phyloP scores from a whole-genome alignment of 1,140 invertebrate species.

The Dinothrombium tinctorium region DNA sequence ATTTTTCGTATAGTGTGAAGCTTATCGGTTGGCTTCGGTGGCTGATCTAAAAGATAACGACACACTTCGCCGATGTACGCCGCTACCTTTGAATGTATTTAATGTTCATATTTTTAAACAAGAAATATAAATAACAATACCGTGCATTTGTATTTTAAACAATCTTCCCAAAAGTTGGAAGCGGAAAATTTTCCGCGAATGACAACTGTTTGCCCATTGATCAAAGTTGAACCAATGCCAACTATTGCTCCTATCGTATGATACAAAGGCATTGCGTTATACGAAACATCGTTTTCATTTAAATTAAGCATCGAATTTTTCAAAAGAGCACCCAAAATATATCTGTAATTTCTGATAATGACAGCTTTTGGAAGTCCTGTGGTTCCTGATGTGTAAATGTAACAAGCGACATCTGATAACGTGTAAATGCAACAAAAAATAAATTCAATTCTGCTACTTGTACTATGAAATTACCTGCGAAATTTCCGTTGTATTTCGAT shows the following conservation, averaged over 20 bases:
- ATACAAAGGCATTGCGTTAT: constrained; percentile 72
- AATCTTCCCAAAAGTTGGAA: constrained; percentile 82
- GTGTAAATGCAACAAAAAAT: too few relatives aligned
- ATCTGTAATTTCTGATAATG: constrained; percentile 51
- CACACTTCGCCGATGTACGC: constrained; percentile 99
- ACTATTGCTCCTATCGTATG: constrained; percentile 76
- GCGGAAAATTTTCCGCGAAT: constrained; percentile 86
- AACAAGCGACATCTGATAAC: too few relatives aligned
- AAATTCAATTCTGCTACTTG: too few relatives aligned
- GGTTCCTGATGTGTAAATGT: constrained; percentile 77
- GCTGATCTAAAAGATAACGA: constrained; percentile 73
- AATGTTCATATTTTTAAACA: too few relatives aligned
- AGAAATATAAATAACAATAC: too few relatives aligned
- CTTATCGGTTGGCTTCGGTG: constrained; percentile 44
- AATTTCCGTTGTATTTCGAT: too few relatives aligned
- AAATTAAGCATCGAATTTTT: constrained; percentile 16
- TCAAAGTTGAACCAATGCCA: constrained; percentile 48
- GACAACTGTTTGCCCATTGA: constrained; percentile 59
- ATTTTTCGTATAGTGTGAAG: constrained; percentile 60
- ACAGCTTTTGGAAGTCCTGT: constrained; percentile 77
- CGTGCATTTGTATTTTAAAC: constrained; percentile 76
- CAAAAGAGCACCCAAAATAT: constrained; percentile 12
- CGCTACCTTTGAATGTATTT: too few relatives aligned
- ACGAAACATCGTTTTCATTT: constrained; percentile 43
- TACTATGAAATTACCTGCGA: too few relatives aligned